These are phyloP conservation scores for Phodopus roborovskii DNA, from an alignment of 2,113 vertebrate genomes.

Conservation along the genomic window DNA sequence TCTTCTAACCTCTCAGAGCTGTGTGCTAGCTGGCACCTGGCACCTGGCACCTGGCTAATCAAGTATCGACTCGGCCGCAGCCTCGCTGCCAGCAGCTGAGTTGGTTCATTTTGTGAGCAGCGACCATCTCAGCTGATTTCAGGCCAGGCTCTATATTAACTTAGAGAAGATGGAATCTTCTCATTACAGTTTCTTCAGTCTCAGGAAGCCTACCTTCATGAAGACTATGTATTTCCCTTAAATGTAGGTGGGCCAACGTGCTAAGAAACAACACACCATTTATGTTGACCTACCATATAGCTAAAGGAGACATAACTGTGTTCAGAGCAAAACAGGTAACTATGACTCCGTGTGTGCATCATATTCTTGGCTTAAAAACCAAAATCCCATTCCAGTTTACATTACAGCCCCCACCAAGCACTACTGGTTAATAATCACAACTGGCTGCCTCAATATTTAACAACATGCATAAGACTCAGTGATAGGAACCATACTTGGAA, in stretches of 20 bases:
- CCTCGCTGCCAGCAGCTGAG: slow-evolving; percentile 47
- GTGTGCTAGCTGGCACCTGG: slow-evolving; percentile 19
- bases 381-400: not conserved
- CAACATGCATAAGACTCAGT: not conserved
- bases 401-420: not conserved
- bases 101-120: slow-evolving; percentile 63
- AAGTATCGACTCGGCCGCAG: slow-evolving; percentile 61
- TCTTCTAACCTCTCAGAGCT: not conserved
- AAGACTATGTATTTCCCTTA: slow-evolving; percentile 50
- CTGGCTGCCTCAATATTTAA: not conserved
- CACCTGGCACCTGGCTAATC: slow-evolving; percentile 52
- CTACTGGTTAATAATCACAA: not conserved
- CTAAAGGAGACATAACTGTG: not conserved
- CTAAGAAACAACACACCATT: slow-evolving; percentile 61
- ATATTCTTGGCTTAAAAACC: not conserved
- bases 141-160: slow-evolving; percentile 56
- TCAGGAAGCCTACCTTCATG: slow-evolving; percentile 14
- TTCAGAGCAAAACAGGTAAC: not conserved
- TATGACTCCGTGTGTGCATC: not conserved
- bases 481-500: not conserved
- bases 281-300: not conserved
- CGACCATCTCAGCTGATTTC: slow-evolving; percentile 64
- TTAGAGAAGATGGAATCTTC: slow-evolving; percentile 66
- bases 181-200: slow-evolving; percentile 72
- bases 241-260: slow-evolving; percentile 19